Percentiles rank a stretch among this genome's conserved stretches.
These are phyloP conservation scores for Notamacropus eugenii DNA, from an alignment of 2,797 vertebrate genomes.

Conservation along the genomic window DNA sequence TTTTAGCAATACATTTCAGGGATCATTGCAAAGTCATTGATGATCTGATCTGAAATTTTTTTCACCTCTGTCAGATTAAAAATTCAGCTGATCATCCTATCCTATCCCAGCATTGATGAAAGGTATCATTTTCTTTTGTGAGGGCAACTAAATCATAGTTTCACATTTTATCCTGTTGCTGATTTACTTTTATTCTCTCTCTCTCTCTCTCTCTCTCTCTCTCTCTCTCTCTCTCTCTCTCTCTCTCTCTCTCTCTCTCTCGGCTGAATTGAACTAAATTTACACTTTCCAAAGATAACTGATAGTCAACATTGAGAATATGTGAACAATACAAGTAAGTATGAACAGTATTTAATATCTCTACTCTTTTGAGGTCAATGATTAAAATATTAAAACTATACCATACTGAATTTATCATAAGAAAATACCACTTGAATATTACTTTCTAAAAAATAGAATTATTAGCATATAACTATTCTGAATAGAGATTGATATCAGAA, in stretches of 20 bases:
- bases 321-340: not conserved
- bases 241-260: too few relatives aligned
- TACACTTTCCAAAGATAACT: too few relatives aligned
- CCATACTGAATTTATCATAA: not conserved
- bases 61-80: not conserved
- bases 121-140: not conserved
- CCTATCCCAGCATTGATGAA: not conserved
- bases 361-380: not conserved
- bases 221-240: too few relatives aligned
- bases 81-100: not conserved
- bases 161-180: not conserved
- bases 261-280: not conserved
- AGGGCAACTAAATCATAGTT: not conserved
- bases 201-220: too few relatives aligned
- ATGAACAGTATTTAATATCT: not conserved
- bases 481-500: not conserved
- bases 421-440: not conserved
- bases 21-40: not conserved
- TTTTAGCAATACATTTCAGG: not conserved
- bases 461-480: not conserved
- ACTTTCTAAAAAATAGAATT: not conserved
- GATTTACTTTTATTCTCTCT: not conserved
- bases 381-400: not conserved
- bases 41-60: not conserved
- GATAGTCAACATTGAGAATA: not conserved